These are phyloP conservation scores for Polypterus bichir DNA, from an alignment of 2,113 vertebrate species.

Conservation along the genomic window DNA sequence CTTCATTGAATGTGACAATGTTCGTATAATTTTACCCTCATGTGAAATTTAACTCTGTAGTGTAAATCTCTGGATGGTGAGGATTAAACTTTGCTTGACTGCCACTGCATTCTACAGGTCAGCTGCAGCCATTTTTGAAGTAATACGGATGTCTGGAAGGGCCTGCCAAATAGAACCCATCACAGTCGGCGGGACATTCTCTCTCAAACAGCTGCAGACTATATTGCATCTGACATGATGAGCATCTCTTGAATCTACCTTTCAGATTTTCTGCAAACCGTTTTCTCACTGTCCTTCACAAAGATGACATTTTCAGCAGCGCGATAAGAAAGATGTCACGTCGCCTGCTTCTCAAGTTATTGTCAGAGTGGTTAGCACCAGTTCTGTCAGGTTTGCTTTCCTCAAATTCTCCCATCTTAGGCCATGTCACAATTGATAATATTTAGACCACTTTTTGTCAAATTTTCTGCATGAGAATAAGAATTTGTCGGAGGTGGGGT, in stretches of 20 bases:
- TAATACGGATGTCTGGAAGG: slow-evolving; percentile 31
- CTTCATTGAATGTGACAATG: no score
- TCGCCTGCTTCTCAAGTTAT: slow-evolving; percentile 77
- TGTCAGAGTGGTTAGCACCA: slow-evolving; percentile 71
- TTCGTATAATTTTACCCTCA: no score
- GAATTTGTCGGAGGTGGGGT: not conserved
- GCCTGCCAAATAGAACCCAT: slow-evolving; percentile 50
- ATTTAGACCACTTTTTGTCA: slow-evolving; percentile 38
- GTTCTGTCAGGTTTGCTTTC: slow-evolving; percentile 76
- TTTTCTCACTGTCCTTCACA: slow-evolving; percentile 74
- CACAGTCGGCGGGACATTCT: slow-evolving; percentile 37
- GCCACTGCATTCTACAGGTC: slow-evolving; percentile 39
- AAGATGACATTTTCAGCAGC: slow-evolving; percentile 68
- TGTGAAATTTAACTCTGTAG: no score
- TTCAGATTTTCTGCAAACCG: slow-evolving; percentile 64
- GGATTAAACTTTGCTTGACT: not conserved
- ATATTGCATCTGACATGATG: slow-evolving; percentile 62
- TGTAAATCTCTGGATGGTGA: not conserved
- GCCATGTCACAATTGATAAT: slow-evolving; percentile 82
- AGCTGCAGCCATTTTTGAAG: slow-evolving; percentile 47
- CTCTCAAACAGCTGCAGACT: slow-evolving; percentile 51
- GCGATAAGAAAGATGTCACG: slow-evolving; percentile 62
- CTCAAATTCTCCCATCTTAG: slow-evolving; percentile 62
- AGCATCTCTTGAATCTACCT: slow-evolving; percentile 56
- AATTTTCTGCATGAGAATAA: slow-evolving; percentile 20